Conservation (phyloP, 2,888 invertebrate genomes). For the Ceraclea dissimilis region DNA sequence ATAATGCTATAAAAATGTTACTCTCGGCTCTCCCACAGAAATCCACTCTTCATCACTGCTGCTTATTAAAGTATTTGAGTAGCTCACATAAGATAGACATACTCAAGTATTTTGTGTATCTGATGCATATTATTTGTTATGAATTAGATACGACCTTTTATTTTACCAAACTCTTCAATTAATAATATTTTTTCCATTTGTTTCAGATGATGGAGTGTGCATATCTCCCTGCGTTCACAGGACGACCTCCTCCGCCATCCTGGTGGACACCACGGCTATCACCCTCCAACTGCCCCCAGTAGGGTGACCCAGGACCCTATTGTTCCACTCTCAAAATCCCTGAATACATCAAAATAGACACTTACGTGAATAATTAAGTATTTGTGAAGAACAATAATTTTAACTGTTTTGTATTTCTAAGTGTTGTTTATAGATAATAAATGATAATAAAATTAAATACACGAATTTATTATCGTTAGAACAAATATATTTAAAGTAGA, state of each 20-base stretch:
- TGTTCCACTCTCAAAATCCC: not conserved
- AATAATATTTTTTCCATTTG: conserved; percentile 5
- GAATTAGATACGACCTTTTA: no score
- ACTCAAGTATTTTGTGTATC: no score
- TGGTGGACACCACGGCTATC: conserved; percentile 22
- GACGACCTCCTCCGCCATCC: conserved; percentile 25
- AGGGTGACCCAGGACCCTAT: not conserved
- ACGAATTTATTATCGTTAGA: not conserved
- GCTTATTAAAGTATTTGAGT: no score
- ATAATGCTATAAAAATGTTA: no score
- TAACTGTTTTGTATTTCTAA: not conserved
- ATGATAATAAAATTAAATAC: not conserved
- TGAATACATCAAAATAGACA: not conserved
- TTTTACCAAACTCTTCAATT: no score
- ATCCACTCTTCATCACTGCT: no score
- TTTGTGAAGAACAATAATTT: not conserved
- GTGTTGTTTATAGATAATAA: not conserved
- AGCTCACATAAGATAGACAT: no score
- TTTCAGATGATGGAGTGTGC: conserved; percentile 50
- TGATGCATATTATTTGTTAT: no score
- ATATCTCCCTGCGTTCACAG: conserved; percentile 40
- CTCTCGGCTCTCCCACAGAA: no score
- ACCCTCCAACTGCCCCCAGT: conserved; percentile 5
- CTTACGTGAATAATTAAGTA: not conserved
- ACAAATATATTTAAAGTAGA: no score